Base-by-base conservation (phyloP, 1,140 invertebrate species). In the Danaus melanippus region DNA sequence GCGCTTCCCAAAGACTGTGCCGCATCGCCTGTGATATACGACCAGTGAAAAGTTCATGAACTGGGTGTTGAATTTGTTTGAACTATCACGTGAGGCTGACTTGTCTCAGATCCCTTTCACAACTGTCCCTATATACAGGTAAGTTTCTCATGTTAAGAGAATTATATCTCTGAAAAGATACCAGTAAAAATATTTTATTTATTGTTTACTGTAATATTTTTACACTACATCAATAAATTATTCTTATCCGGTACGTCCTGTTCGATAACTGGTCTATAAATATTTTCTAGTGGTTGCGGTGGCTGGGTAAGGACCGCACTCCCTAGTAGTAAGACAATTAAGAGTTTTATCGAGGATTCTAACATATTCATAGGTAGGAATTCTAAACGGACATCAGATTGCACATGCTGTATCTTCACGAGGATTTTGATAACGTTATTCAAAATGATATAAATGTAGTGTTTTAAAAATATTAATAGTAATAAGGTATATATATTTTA, bases 11-110 rank as follows among this genome's bases (percentile, higher is more conserved):
- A 77, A 79, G 73, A 86, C 81, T 76, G 84, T 84, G 79, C 69
- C 66, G 60, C 61, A 53, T 50, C 60, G 77, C 71, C 75, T 80
- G 80, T 84, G 79, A 75, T 80, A 79, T 74, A 77, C 78, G 76
- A 83, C 72, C 80, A 84, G 83, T 86, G 83, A 82, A 79, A 80
- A 84, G 79, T 86, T 84, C 79, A 84, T 86, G 74, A 84, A 86
- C 84, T 76, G 69, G 72, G 77, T 84, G 79, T 80, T 80, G 74
- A 81, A 77, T 74, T 83, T 79, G 76, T 84, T 84, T 75, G 79
- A 83, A 82, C 84, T 75, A 71, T 78, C 69, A 69, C 75, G 73
- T 80, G 74, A 74, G 62, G 67, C 53, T 55, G 50, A 50, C 47
- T 60, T 46, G 50, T 46, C 47, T 52, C 53, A 56, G 48, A 51